Evolutionary conservation across 2,113 vertebrate genomes (phyloP), one percentile per base, ranked within the genome.

Genomic region (Aspidoscelis tigris): DNA sequence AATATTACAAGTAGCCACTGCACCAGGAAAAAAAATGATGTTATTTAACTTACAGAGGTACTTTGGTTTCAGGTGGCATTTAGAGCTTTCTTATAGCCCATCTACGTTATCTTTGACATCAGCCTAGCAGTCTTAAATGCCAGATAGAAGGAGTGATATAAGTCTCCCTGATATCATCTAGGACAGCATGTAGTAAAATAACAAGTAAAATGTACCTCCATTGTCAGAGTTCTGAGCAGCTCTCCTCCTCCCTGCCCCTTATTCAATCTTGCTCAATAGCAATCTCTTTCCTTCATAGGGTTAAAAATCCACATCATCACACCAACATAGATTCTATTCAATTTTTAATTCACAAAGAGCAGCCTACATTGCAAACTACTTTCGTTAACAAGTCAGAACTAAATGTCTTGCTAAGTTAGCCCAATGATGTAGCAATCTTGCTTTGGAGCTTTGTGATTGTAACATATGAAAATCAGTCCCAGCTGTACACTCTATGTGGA

Each of bases 1-100:
- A 85, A 77, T 72, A 86, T 68, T 55, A 89, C 66, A 89, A 91
- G 88, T 3, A 2, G n/a, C 66, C 80, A n/a, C 72, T 84, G 88
- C 64, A 73, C 33, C 33, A n/a, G 26, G 68, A 33, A n/a, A 12
- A n/a, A 5, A 18, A 76, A 68, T 80, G 33, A 87, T 90, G 39
- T 83, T 87, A 79, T 89, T 39, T 79, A 44, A 80, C 76, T 66
- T 78, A 77, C 18, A 11, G 79, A 80, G 55, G 43, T 58, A 68
- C 65, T 58, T 78, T 75, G 69, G 82, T 89, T 88, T 76, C 71
- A 22, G 50, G 14, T 75, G 24, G 39, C 83, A 14, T 87, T 85
- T 85, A 44, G 61, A 74, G 70, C 74, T 89, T 89, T 87, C 24
- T 87, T 88, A 76, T 75, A 86, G 78, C 80, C 39, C 66, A 53